Base-by-base conservation (phyloP, 2,113 vertebrate species). In the Dasyprocta punctata region DNA sequence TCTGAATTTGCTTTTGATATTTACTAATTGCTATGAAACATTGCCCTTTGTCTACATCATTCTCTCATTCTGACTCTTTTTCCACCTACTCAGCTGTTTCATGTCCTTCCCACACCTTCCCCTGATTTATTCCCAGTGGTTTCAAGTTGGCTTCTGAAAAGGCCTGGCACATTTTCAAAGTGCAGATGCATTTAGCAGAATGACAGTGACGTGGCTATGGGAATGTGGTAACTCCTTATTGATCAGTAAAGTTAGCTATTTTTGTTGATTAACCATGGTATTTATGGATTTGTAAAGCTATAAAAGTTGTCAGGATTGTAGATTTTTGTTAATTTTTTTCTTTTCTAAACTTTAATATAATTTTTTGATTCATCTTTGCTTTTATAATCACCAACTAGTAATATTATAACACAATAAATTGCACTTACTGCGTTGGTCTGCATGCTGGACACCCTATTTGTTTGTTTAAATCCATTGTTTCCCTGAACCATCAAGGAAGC, bases 1-100 rank as follows among this genome's bases (percentile, higher is more conserved):
- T 89, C 94, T 56, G 92, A 81, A 91, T 94, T 92, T 96, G 84
- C 69, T 95, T 95, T 97, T 89, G 96, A 93, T 94, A 85, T 93
- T 96, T 93, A 36, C 84, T 95, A 83, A 94, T 96, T 92, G 69
- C 92, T 65, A 81, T 86, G 44, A 96, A 88, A 89, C 89, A 93
- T 20, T 96, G 96, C 94, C 94, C 89, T 97, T 88, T 94, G 75
- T 82, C 90, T 82, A n/a, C 65, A 77, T 75, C 67, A 65, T 73
- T 78, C 88, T 92, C 52, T 90, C 92, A 81, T 92, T 89, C 78
- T n/a, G n/a, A n/a, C n/a, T 89, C 87, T 81, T 94, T 86, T 93
- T 94, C 93, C 71, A 91, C 58, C 30, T 83, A 89, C 67, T 97
- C 96, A 97, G 95, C 95, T 80, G 47, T 83, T 97, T 95, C 93